Conservation (phyloP, 2,888 invertebrate species). For the Unio delphinus region DNA sequence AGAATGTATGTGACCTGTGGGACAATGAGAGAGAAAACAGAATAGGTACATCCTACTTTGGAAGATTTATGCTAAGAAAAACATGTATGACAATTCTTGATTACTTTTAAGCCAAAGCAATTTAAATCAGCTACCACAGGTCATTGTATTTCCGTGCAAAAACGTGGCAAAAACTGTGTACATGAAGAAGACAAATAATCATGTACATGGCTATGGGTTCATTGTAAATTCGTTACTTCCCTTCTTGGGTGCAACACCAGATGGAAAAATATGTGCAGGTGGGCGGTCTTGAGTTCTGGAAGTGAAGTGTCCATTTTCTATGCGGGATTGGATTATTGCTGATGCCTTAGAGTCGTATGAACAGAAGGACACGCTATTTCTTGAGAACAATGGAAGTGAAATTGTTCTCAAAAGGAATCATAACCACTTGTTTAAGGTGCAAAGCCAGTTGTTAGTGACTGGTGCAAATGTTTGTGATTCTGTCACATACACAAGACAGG, state of each 20-base stretch:
- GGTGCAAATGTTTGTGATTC: too few species aligned
- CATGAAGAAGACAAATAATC: constrained; percentile 12
- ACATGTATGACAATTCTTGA: too few species aligned
- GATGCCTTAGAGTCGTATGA: too few species aligned
- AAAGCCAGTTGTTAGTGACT: too few species aligned
- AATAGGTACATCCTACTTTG: constrained; percentile 19
- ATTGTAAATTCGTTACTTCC: constrained; percentile 21
- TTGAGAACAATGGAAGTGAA: too few species aligned
- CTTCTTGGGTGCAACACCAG: constrained; percentile 8
- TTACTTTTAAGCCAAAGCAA: background rate
- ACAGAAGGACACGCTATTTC: too few species aligned
- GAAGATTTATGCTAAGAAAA: constrained; percentile 1
- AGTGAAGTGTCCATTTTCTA: too few species aligned
- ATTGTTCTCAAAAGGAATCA: background rate
- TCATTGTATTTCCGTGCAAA: constrained; percentile 13
- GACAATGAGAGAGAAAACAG: constrained; percentile 4
- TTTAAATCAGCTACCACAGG: constrained; percentile 1
- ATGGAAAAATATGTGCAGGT: too few species aligned
- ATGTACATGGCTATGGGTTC: constrained; percentile 29
- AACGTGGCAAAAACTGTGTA: constrained; percentile 9
- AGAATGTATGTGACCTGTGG: constrained; percentile 10
- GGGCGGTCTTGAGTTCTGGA: too few species aligned
- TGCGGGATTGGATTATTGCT: too few species aligned
- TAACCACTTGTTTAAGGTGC: too few species aligned
- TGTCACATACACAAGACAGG: too few species aligned